These are phyloP conservation scores for Opisthograptis luteolata DNA, from an alignment of 2,888 invertebrate species.

Conservation along the genomic window DNA sequence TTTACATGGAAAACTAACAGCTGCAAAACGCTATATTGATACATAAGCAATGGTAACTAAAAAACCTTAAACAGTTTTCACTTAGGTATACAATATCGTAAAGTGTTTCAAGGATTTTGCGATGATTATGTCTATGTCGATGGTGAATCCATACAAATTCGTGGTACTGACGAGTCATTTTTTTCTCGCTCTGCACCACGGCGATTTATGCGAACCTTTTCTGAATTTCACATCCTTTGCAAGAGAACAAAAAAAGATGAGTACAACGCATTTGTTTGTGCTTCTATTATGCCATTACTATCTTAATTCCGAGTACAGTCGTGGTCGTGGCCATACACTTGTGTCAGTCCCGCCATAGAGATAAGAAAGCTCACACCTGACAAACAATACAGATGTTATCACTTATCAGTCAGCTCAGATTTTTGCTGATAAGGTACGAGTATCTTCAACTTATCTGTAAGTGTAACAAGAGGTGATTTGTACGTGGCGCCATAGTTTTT, in stretches of 20 bases:
- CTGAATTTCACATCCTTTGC: too few relatives aligned
- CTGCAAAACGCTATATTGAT: too few relatives aligned
- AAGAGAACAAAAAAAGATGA: conserved; percentile 21
- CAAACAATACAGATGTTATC: conserved; percentile 17
- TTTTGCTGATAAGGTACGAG: conserved; percentile 6
- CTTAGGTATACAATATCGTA: too few relatives aligned
- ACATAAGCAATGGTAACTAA: too few relatives aligned
- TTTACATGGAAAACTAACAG: too few relatives aligned
- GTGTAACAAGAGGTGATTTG: neutral
- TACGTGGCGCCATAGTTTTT: neutral
- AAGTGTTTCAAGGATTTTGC: too few relatives aligned
- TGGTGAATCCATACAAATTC: too few relatives aligned
- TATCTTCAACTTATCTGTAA: conserved; percentile 18
- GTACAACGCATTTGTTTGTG: conserved; percentile 38
- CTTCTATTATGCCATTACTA: conserved; percentile 51
- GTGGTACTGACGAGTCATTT: too few relatives aligned
- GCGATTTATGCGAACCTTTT: too few relatives aligned
- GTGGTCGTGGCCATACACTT: conserved; percentile 65
- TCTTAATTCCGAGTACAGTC: conserved; percentile 53
- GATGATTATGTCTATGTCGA: too few relatives aligned
- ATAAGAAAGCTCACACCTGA: conserved; percentile 27
- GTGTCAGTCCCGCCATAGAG: conserved; percentile 42
- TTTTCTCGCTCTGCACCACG: too few relatives aligned
- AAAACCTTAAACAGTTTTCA: too few relatives aligned
- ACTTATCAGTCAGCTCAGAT: conserved; percentile 14